Evolutionary conservation across 2,888 invertebrate genomes (phyloP).

Genomic region (Oscheius myriophilus): DNA sequence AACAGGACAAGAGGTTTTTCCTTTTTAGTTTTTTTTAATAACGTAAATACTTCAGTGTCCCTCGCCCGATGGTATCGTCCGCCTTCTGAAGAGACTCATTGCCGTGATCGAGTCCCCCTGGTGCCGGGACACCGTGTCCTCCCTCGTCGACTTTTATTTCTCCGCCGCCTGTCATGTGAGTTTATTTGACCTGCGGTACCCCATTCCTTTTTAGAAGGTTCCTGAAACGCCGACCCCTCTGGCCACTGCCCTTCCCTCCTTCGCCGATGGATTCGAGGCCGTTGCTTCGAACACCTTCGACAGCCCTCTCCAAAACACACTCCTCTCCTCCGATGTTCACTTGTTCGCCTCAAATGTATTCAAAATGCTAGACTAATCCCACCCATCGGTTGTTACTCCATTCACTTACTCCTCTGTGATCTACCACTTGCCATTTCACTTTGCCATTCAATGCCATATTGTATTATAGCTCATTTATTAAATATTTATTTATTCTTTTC

Average conservation of each 20-base stretch:
- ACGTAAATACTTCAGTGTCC: constrained; percentile 15
- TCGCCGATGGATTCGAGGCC: constrained; percentile 48
- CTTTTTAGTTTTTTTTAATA: neutral
- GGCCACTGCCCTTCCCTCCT: constrained; percentile 40
- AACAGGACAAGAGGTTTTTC: constrained; percentile 27
- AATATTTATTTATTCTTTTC: no score
- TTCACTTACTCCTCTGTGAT: neutral
- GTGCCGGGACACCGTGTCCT: constrained; percentile 39
- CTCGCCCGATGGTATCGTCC: constrained; percentile 29
- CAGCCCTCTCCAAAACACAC: constrained; percentile 47
- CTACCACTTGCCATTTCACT: neutral
- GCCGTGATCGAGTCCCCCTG: constrained; percentile 35
- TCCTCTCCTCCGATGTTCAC: constrained; percentile 54
- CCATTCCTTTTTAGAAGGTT: constrained; percentile 18
- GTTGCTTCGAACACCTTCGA: constrained; percentile 48
- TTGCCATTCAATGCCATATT: constrained; percentile 4
- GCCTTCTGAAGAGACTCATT: constrained; percentile 43
- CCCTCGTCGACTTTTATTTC: constrained; percentile 52
- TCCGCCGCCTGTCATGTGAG: constrained; percentile 42
- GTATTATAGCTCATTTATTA: no score
- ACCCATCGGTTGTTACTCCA: neutral
- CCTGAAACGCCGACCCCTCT: constrained; percentile 13
- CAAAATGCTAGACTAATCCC: constrained; percentile 30
- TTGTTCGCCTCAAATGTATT: constrained; percentile 52
- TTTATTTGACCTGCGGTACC: neutral